Evolutionary conservation across 2,113 vertebrate genomes (phyloP).

Genomic region (Apodemus speciosus): DNA sequence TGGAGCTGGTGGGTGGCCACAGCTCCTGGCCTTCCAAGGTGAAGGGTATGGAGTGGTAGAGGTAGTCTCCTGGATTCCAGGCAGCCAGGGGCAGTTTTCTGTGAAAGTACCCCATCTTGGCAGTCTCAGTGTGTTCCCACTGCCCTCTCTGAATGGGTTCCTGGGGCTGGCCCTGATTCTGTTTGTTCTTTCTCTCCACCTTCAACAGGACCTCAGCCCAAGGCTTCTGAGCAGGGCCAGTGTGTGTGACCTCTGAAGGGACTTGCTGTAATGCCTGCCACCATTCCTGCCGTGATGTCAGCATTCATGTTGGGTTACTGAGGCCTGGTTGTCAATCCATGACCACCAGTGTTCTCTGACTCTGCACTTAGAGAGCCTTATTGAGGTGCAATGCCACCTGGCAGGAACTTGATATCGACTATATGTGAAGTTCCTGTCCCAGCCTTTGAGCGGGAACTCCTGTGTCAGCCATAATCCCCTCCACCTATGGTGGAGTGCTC

Average conservation of each 20-base stretch:
- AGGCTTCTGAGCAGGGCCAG: slow-evolving; percentile 48
- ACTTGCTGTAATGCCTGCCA: slow-evolving; percentile 50
- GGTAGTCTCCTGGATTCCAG: no score
- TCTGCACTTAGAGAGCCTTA: no score
- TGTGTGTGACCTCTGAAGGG: slow-evolving; percentile 64
- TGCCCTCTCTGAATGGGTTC: neutral
- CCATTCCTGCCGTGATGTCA: neutral
- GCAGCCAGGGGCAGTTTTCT: neutral
- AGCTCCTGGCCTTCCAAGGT: neutral
- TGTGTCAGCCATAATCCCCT: no score
- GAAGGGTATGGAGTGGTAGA: neutral
- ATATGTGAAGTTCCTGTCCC: no score
- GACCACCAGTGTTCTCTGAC: neutral
- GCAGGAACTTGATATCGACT: no score
- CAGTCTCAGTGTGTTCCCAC: neutral
- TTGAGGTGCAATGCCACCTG: no score
- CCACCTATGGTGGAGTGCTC: no score
- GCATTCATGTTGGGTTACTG: neutral
- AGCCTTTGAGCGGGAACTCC: no score
- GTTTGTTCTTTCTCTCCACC: neutral
- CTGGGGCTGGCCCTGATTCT: fast-evolving
- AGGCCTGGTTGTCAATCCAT: neutral
- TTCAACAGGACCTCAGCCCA: slow-evolving; percentile 36
- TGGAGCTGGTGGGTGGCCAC: neutral
- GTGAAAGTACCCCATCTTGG: neutral